Evolutionary conservation across 2,113 vertebrate species (phyloP).

Genomic region (Ondatra zibethicus): DNA sequence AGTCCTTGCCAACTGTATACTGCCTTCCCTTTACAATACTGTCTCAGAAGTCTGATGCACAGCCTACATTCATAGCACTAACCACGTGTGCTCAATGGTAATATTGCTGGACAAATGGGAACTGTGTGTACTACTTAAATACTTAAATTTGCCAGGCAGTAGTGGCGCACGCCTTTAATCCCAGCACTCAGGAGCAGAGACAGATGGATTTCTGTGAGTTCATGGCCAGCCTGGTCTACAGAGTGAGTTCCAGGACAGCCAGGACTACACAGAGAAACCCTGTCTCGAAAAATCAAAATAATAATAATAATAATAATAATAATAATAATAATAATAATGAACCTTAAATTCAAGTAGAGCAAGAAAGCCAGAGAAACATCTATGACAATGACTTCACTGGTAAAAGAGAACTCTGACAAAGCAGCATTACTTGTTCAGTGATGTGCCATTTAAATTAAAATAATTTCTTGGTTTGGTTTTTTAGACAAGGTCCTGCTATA

Average conservation of each 20-base stretch:
- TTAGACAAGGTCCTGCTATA: background rate
- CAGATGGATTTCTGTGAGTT: too few relatives aligned
- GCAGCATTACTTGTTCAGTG: background rate
- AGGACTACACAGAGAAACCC: too few relatives aligned
- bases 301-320: too few relatives aligned
- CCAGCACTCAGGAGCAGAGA: too few relatives aligned
- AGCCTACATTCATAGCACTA: background rate
- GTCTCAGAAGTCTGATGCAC: background rate
- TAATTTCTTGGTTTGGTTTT: background rate
- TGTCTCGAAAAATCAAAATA: too few relatives aligned
- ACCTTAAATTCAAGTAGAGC: background rate
- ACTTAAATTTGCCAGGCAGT: background rate
- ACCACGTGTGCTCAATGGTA: background rate
- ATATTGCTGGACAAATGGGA: background rate
- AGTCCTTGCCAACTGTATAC: background rate
- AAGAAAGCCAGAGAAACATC: background rate
- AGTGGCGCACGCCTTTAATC: too few relatives aligned
- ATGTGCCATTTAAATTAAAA: background rate
- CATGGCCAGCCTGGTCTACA: too few relatives aligned
- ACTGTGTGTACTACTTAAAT: background rate
- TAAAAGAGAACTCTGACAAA: conserved; percentile 13
- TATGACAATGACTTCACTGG: background rate
- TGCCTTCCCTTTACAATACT: background rate
- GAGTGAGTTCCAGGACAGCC: too few relatives aligned
- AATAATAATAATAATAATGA: too few relatives aligned